Evolutionary conservation across 2,113 vertebrate genomes (phyloP).

Genomic region (Xiphophorus maculatus): DNA sequence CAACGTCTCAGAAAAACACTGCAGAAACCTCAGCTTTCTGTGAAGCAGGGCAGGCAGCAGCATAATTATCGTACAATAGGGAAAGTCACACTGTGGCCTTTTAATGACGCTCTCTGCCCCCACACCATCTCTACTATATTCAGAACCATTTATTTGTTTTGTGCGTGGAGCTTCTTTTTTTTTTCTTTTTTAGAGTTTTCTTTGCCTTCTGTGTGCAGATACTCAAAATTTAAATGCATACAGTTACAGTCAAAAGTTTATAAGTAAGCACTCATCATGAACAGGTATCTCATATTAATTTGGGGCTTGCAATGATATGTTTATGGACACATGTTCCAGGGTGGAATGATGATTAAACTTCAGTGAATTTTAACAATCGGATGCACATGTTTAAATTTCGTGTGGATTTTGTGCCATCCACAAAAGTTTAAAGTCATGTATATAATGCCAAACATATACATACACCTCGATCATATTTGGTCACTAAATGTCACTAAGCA

Average conservation of each 20-base stretch:
- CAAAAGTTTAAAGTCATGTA: too few species aligned
- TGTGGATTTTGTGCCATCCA: too few species aligned
- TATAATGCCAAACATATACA: too few species aligned
- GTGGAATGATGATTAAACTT: not conserved
- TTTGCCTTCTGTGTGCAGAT: not conserved
- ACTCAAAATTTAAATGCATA: not conserved
- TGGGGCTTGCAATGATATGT: not conserved
- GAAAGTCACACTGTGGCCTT: slow-evolving; percentile 58
- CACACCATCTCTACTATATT: not conserved
- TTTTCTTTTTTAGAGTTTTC: not conserved
- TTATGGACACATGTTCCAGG: not conserved
- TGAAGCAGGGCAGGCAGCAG: slow-evolving; percentile 1
- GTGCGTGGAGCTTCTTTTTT: not conserved
- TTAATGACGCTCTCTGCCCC: slow-evolving; percentile 28
- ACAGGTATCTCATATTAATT: too few species aligned
- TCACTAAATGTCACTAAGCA: too few species aligned
- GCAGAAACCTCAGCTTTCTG: not conserved
- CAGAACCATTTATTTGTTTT: slow-evolving; percentile 31
- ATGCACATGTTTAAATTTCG: too few species aligned
- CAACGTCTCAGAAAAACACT: slow-evolving; percentile 13
- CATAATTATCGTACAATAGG: slow-evolving; percentile 50
- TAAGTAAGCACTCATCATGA: not conserved
- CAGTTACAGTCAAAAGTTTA: not conserved
- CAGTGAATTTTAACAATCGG: too few species aligned
- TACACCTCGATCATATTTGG: too few species aligned